phyloP scores from a whole-genome alignment of 2,888 invertebrate species.

The Polydrusus pterygomalis region DNA sequence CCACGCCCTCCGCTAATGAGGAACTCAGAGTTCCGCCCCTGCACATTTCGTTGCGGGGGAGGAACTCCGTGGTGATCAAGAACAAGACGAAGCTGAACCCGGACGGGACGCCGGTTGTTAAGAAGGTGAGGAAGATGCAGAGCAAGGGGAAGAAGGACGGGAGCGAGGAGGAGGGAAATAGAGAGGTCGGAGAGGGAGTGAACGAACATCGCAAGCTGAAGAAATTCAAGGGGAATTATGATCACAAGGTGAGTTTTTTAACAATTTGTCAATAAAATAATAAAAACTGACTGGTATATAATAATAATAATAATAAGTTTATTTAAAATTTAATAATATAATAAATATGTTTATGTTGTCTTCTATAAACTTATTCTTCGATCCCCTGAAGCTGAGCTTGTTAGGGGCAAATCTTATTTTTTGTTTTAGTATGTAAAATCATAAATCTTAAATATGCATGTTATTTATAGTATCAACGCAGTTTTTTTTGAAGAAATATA shows the following conservation, averaged over 20 bases:
- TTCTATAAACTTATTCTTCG: too few relatives aligned
- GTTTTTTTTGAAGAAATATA: too few relatives aligned
- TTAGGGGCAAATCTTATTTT: too few relatives aligned
- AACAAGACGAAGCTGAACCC: slow-evolving; percentile 76
- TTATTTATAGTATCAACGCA: too few relatives aligned
- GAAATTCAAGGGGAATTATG: slow-evolving; percentile 66
- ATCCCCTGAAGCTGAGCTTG: too few relatives aligned
- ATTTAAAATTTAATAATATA: too few relatives aligned
- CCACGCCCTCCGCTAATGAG: slow-evolving; percentile 70
- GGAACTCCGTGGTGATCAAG: slow-evolving; percentile 90
- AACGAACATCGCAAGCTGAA: slow-evolving; percentile 65
- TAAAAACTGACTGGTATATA: too few relatives aligned
- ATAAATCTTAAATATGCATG: too few relatives aligned
- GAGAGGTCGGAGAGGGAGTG: slow-evolving; percentile 26
- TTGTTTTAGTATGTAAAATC: too few relatives aligned
- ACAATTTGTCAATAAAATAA: too few relatives aligned
- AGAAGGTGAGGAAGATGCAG: slow-evolving; percentile 56
- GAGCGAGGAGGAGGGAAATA: slow-evolving; percentile 16
- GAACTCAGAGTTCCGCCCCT: slow-evolving; percentile 91
- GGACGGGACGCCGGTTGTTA: slow-evolving; percentile 65
- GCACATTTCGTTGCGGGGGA: slow-evolving; percentile 89
- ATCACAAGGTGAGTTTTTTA: slow-evolving; percentile 60
- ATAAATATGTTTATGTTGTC: too few relatives aligned
- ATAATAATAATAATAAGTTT: too few relatives aligned
- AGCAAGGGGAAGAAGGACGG: slow-evolving; percentile 52